Percentiles rank a stretch among this genome's conserved stretches.
These are phyloP conservation scores for Dipodomys stephensi DNA, from an alignment of 2,113 vertebrate genomes.

Conservation along the genomic window DNA sequence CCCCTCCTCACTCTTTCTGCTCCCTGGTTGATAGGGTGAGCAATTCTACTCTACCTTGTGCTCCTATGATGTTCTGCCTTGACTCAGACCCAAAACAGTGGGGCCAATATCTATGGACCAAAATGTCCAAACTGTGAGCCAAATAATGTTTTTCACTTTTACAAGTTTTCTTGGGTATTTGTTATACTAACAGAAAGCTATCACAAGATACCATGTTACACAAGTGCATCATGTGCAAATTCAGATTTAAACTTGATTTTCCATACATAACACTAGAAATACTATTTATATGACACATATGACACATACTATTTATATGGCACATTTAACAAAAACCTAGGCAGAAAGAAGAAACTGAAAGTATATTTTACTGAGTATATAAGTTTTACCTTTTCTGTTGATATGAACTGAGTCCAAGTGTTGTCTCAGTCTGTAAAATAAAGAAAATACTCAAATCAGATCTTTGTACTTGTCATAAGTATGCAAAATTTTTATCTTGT, in stretches of 20 bases:
- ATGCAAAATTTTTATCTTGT: not conserved
- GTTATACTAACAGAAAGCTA: not conserved
- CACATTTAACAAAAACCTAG: conserved; percentile 21
- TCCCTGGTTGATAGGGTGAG: not conserved
- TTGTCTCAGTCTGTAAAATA: conserved; percentile 89
- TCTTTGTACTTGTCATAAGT: not conserved
- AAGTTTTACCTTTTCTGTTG: conserved; percentile 90
- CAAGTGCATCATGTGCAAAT: not conserved
- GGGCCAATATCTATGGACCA: not conserved
- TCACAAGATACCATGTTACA: not conserved
- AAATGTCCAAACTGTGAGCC: not conserved
- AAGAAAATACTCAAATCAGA: conserved; percentile 69
- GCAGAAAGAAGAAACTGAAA: not conserved
- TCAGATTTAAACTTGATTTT: conserved; percentile 23
- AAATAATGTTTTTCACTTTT: not conserved
- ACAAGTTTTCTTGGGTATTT: not conserved
- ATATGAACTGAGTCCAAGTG: conserved; percentile 90
- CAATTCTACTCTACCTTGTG: not conserved
- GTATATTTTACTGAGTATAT: conserved; percentile 12
- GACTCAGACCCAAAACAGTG: not conserved
- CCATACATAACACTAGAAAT: conserved; percentile 3
- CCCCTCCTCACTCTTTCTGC: not conserved
- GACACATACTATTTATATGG: no score
- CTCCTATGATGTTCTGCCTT: not conserved
- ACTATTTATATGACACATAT: not conserved